Percentiles rank a stretch among this genome's conserved stretches.
These are phyloP conservation scores for Carassius carassius DNA, from an alignment of 2,113 vertebrate species.

Conservation along the genomic window DNA sequence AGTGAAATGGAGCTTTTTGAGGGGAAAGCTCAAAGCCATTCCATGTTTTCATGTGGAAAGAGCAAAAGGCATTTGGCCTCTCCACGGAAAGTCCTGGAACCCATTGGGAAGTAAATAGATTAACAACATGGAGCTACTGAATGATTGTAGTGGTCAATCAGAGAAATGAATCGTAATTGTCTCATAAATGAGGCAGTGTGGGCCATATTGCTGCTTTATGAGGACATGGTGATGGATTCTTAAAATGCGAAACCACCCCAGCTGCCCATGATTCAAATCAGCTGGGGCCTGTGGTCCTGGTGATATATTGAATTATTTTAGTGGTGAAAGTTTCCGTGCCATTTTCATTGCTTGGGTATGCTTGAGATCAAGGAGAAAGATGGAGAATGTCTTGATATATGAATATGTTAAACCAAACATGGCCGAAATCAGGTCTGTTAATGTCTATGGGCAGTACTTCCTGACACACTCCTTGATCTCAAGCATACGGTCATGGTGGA, in stretches of 20 bases:
- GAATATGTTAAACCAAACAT: conserved; percentile 40
- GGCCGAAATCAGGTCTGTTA: conserved; percentile 51
- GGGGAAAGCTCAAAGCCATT: conserved; percentile 36
- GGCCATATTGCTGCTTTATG: conserved; percentile 57
- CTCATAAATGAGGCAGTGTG: conserved; percentile 58
- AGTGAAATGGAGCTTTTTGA: conserved; percentile 38
- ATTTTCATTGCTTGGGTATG: conserved; percentile 44
- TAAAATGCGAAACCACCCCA: conserved; percentile 50
- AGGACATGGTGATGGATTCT: conserved; percentile 53
- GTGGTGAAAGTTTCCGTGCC: conserved; percentile 45
- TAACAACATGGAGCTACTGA: conserved; percentile 64
- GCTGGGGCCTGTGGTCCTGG: conserved; percentile 34
- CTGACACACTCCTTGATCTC: conserved; percentile 39
- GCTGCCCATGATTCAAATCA: conserved; percentile 58
- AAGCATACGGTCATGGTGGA: not conserved
- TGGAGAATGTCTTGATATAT: conserved; percentile 54
- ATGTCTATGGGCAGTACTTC: conserved; percentile 49
- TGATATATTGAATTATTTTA: conserved; percentile 57
- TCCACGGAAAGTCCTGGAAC: conserved; percentile 62
- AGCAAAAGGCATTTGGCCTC: conserved; percentile 42
- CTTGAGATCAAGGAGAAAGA: conserved; percentile 45
- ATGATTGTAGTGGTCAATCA: conserved; percentile 71
- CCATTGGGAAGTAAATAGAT: conserved; percentile 59
- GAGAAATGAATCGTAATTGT: conserved; percentile 54
- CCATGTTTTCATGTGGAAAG: conserved; percentile 15